phyloP scores from a whole-genome alignment of 2,888 invertebrate genomes.

The Drosophila leonis region DNA sequence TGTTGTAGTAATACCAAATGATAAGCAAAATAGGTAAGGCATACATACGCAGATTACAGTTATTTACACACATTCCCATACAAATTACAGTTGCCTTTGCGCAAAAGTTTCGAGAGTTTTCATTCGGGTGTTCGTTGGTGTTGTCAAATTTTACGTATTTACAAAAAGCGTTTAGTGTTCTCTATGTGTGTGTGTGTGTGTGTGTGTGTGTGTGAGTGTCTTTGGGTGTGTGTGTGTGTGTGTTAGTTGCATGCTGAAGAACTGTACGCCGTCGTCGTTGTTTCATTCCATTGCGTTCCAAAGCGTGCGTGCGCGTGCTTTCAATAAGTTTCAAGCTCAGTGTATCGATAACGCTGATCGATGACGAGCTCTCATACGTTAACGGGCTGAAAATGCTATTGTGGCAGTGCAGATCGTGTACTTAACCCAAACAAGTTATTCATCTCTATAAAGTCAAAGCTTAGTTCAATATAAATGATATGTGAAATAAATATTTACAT shows the following conservation, averaged over 20 bases:
- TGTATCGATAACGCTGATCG: conserved; percentile 20
- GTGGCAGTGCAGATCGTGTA: conserved; percentile 47
- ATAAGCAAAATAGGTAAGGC: conserved; percentile 15
- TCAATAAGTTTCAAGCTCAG: conserved; percentile 28
- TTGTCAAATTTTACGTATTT: conserved; percentile 33
- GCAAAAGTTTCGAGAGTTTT: conserved; percentile 6
- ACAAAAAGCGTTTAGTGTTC: conserved; percentile 46
- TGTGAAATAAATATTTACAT: conserved; percentile 7
- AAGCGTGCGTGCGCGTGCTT: conserved; percentile 56
- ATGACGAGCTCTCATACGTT: conserved; percentile 16
- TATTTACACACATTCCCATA: conserved; percentile 68
- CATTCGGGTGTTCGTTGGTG: background rate
- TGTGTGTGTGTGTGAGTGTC: conserved; percentile 19
- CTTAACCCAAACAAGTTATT: conserved; percentile 32
- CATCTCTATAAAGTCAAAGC: conserved; percentile 10
- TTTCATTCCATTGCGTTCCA: conserved; percentile 64
- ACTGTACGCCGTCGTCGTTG: conserved; percentile 30
- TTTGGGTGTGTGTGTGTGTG: conserved; percentile 18
- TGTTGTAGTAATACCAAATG: conserved; percentile 23
- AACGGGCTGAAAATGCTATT: conserved; percentile 47
- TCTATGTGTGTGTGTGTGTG: conserved; percentile 17
- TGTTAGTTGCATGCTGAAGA: conserved; percentile 53
- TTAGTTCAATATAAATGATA: conserved; percentile 10
- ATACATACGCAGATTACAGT: conserved; percentile 64
- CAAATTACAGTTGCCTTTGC: conserved; percentile 50